Evolutionary conservation across 2,888 invertebrate species (phyloP).

Genomic region (Disparrhopalites patrizii): DNA sequence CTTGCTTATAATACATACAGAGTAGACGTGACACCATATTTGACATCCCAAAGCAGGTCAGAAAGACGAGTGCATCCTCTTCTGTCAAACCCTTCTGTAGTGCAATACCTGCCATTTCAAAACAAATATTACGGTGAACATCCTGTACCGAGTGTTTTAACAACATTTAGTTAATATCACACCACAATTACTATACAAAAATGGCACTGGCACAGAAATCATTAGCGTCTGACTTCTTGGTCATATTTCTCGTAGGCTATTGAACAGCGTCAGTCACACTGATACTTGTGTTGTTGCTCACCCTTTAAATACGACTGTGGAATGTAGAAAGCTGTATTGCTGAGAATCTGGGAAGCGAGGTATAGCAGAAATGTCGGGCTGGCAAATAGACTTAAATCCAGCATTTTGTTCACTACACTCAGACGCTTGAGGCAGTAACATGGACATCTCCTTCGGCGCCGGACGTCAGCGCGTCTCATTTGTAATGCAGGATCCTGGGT

Average conservation of each 20-base stretch:
- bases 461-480: conserved; percentile 35
- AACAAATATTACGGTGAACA: not conserved
- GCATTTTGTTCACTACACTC: conserved; percentile 56
- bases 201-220: not conserved
- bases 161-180: too few species aligned
- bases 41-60: conserved; percentile 82
- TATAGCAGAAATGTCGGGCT: conserved; percentile 84
- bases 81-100: conserved; percentile 53
- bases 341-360: conserved; percentile 83
- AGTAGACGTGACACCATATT: conserved; percentile 89
- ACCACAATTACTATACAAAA: not conserved
- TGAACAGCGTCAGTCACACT: too few species aligned
- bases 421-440: too few species aligned
- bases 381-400: conserved; percentile 78
- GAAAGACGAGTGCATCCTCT: conserved; percentile 62
- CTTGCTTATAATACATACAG: conserved; percentile 63
- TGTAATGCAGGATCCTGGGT: not conserved
- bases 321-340: conserved; percentile 93
- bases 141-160: too few species aligned
- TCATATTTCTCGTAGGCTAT: too few species aligned
- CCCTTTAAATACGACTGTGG: conserved; percentile 75
- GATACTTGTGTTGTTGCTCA: too few species aligned
- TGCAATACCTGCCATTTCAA: conserved; percentile 19
- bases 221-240: too few species aligned
- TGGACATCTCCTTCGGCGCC: too few species aligned